Conservation (phyloP, 2,113 vertebrate genomes). For the Podocnemis expansa region DNA sequence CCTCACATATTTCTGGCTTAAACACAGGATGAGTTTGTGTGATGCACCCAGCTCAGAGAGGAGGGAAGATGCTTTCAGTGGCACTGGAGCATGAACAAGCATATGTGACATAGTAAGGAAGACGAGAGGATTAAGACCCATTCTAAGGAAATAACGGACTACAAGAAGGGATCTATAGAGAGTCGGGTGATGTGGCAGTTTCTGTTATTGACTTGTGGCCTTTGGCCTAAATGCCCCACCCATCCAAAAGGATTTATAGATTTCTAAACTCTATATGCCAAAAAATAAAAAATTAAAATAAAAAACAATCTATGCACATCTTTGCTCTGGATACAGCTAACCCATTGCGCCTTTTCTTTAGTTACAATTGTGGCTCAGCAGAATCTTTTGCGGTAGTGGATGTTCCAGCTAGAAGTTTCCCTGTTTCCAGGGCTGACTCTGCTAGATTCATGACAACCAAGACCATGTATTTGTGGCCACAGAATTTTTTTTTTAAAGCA, state of each 20-base stretch:
- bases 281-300: too few relatives aligned
- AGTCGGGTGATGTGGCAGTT: background rate
- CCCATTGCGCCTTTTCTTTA: background rate
- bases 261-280: background rate
- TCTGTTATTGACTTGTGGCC: background rate
- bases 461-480: background rate
- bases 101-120: background rate
- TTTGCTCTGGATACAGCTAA: background rate
- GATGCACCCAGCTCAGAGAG: background rate
- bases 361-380: background rate
- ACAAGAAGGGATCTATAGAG: background rate
- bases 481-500: background rate
- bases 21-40: background rate
- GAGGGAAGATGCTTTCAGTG: background rate
- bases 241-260: background rate
- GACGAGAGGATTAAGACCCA: background rate
- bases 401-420: background rate
- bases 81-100: background rate
- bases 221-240: background rate
- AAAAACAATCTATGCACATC: background rate
- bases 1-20: background rate
- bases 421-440: background rate
- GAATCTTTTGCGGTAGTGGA: background rate
- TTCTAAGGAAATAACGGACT: background rate
- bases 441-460: background rate